phyloP scores from a whole-genome alignment of 2,797 vertebrate genomes.

The Molossus alvarezi region DNA sequence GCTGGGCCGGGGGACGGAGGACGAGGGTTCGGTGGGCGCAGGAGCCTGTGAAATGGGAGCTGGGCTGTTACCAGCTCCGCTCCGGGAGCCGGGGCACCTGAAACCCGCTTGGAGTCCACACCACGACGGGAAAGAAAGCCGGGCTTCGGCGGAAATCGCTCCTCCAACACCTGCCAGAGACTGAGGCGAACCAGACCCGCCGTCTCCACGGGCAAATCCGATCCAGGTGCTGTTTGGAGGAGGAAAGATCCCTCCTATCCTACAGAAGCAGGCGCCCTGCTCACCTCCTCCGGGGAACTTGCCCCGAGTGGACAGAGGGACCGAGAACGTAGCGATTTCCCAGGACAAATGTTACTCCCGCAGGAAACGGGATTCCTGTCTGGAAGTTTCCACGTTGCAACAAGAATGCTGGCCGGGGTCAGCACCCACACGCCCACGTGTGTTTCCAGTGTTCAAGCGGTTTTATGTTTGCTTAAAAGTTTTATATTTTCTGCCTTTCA shows the following conservation, averaged over 20 bases:
- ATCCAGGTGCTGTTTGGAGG: constrained; percentile 8
- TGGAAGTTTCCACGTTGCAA: not conserved
- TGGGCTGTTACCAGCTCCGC: not conserved
- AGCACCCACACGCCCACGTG: not conserved
- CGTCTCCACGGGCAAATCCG: constrained; percentile 8
- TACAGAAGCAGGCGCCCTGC: not conserved
- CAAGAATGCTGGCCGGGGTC: not conserved
- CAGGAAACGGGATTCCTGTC: not conserved
- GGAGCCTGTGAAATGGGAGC: not conserved
- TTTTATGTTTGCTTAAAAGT: not conserved
- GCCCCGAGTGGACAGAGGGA: not conserved
- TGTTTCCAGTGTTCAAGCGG: not conserved
- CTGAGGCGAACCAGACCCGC: not conserved
- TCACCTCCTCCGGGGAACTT: not conserved
- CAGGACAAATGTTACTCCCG: constrained; percentile 24
- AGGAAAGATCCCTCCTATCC: not conserved
- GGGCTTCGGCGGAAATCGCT: not conserved
- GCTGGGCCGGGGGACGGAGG: not conserved
- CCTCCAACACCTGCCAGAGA: not conserved
- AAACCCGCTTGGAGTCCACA: not conserved
- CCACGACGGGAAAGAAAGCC: not conserved
- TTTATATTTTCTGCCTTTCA: not conserved
- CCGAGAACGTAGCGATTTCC: not conserved
- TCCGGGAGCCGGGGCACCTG: not conserved
- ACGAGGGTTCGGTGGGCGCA: not conserved